Evolutionary conservation across 2,888 invertebrate genomes (phyloP).

Genomic region (Eucriotettix oculatus): DNA sequence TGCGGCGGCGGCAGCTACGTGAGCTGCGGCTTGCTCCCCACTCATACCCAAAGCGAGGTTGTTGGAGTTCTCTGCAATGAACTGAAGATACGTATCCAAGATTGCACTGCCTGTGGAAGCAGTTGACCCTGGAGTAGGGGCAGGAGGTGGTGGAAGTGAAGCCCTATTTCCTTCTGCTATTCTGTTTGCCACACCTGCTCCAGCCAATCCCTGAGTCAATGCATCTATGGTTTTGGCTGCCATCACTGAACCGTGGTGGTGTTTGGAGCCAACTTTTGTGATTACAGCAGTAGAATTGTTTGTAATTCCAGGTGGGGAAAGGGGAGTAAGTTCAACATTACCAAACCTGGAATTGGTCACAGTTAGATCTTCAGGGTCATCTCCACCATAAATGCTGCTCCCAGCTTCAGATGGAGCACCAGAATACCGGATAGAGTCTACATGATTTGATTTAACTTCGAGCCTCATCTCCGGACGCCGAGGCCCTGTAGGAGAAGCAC

Average conservation of each 20-base stretch:
- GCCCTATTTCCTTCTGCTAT: conserved; percentile 10
- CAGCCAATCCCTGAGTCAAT: conserved; percentile 37
- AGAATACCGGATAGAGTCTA: conserved; percentile 18
- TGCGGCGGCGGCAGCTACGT: conserved; percentile 33
- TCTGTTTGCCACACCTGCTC: conserved; percentile 1
- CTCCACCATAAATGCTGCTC: conserved; percentile 59
- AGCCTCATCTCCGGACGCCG: conserved; percentile 45
- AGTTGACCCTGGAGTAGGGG: conserved; percentile 19
- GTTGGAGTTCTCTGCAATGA: conserved; percentile 69
- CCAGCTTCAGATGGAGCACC: conserved; percentile 41
- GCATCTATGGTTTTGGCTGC: conserved; percentile 45
- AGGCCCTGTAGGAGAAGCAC: conserved; percentile 74
- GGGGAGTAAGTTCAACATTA: conserved; percentile 1
- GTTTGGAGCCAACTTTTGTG: conserved; percentile 15
- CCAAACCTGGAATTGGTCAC: conserved; percentile 22
- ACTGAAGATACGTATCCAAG: conserved; percentile 73
- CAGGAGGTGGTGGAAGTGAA: conserved; percentile 24
- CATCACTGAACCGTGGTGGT: conserved; percentile 25
- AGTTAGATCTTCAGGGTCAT: conserved; percentile 72
- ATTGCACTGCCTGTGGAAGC: conserved; percentile 56
- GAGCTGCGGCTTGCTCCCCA: conserved; percentile 42
- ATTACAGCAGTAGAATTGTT: conserved; percentile 12
- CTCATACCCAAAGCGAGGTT: conserved; percentile 42
- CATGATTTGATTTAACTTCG: conserved; percentile 41
- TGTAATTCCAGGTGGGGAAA: conserved; percentile 8